Evolutionary conservation across 2,113 vertebrate genomes (phyloP), one percentile per base, ranked within the genome.

Genomic region (Passer montanus): DNA sequence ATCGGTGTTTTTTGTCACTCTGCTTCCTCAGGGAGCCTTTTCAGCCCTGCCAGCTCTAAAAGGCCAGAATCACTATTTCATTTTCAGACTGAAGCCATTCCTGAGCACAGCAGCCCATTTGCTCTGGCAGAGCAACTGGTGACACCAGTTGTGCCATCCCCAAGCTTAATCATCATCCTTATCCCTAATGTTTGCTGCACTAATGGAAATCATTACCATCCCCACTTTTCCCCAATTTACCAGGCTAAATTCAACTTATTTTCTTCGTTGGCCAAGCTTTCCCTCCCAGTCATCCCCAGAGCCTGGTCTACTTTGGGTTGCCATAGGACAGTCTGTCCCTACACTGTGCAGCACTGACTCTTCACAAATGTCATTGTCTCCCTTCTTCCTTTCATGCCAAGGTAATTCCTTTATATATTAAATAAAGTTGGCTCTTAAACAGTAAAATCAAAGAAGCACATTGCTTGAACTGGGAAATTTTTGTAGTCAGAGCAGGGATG

Each of bases 1-100:
- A 17, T 7, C 4, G 24, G 15, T 2, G 5, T 19, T 85, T 92
- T 82, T 26, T 15, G 10, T 35, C 0, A 0, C 47, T 58, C 24
- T 90, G 16, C 21, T 78, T 19, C n/a, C 12, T 22, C 0, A 0
- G 7, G 24, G 37, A 84, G 13, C 15, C 14, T 78, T 69, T 49
- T 41, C 16, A 62, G 50, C 15, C 41, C 23, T 77, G 26, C 11
- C 41, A 22, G 18, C 41, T 69, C 35, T 69, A 69, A 52, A 1
- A 2, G 63, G 30, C 9, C 55, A 82, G 55, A 74, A 66, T 15
- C 26, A 9, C 18, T 41, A 14, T 64, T 73, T 39, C 4, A 13
- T 90, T 84, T 89, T 80, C 55, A 69, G 27, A 13, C 60, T 52
- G 24, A 78, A 82, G 41, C 46, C 2, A 0, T 55, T 83, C 55